Evolutionary conservation across 2,888 invertebrate species (phyloP), one percentile per base, ranked within the genome.

Genomic region (Graphium colonna): DNA sequence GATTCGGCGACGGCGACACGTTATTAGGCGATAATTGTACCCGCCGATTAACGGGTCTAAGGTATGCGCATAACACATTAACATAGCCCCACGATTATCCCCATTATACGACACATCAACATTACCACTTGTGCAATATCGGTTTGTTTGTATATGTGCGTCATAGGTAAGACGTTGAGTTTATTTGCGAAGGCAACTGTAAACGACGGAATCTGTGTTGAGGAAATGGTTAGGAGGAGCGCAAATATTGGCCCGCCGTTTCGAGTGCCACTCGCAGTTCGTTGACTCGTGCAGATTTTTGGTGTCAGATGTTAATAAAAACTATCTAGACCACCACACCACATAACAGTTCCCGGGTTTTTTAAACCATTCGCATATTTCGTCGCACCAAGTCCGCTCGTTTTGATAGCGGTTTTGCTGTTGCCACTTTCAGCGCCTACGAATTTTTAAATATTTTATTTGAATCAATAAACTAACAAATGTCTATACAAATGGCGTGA

Each of bases 1-100:
- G 82, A 80, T 83, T 84, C 77, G 79, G 76, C 73, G 67, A 77
- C 79, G 73, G 68, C 69, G 73, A 79, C 74, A 82, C 73, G 79
- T 81, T 85, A 84, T 84, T 82, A 83, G 79, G 76, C 77, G 77
- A 82, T 87, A 87, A 88, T 88, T 86, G 83, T 81, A 78, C 80
- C 81, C 84, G 79, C 77, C 85, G 86, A 84, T 87, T 86, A 87
- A 88, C 85, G 87, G 87, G 86, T 84, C 85, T 16, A 62, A 61
- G 62, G 59, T 61, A 60, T 65, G 67, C 69, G 74, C 81, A 79
- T 80, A 66, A 72, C n/a, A n/a, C n/a, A n/a, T n/a, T n/a, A n/a
- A n/a, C n/a, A n/a, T n/a, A n/a, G n/a, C n/a, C n/a, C n/a, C n/a
- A n/a, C n/a, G n/a, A n/a, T n/a, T n/a, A n/a, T n/a, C n/a, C n/a